Percentiles rank a stretch among this genome's conserved stretches.
Evolutionary conservation across 1,140 invertebrate species (phyloP).

Genomic region (Eupristina koningsbergeri): DNA sequence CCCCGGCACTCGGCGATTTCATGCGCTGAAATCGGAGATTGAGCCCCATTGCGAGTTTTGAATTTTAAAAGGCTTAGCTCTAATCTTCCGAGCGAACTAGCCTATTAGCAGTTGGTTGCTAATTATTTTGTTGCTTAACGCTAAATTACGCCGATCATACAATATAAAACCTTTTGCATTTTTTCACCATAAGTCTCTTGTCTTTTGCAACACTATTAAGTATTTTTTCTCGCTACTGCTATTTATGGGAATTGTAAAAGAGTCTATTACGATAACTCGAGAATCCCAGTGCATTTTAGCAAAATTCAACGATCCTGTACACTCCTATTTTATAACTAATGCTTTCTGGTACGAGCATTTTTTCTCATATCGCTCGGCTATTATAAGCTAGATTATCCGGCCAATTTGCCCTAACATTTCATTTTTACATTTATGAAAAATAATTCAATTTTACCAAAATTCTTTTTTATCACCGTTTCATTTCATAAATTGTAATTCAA

Average conservation of each 20-base stretch:
- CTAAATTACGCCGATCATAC: too few species aligned
- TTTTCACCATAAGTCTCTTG: not conserved
- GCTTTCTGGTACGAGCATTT: not conserved
- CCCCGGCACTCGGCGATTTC: not conserved
- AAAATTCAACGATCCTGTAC: not conserved
- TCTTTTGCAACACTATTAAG: not conserved
- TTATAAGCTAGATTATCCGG: too few species aligned
- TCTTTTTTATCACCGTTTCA: too few species aligned
- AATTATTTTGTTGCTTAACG: not conserved
- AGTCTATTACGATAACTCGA: not conserved
- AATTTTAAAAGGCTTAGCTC: not conserved
- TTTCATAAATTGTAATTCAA: too few species aligned
- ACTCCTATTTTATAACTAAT: not conserved
- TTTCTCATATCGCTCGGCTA: too few species aligned
- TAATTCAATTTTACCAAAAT: not conserved
- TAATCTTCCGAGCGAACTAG: too few species aligned
- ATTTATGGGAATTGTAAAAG: not conserved
- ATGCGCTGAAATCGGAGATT: too few species aligned
- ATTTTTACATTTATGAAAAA: too few species aligned
- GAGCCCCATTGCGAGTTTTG: too few species aligned
- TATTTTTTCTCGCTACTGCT: not conserved
- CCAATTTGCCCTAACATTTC: too few species aligned
- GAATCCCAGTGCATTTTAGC: not conserved
- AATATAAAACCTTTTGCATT: not conserved
- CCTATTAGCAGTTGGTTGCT: not conserved